Base-by-base conservation (phyloP, 1,140 invertebrate species). In the Drosophila carrolli region DNA sequence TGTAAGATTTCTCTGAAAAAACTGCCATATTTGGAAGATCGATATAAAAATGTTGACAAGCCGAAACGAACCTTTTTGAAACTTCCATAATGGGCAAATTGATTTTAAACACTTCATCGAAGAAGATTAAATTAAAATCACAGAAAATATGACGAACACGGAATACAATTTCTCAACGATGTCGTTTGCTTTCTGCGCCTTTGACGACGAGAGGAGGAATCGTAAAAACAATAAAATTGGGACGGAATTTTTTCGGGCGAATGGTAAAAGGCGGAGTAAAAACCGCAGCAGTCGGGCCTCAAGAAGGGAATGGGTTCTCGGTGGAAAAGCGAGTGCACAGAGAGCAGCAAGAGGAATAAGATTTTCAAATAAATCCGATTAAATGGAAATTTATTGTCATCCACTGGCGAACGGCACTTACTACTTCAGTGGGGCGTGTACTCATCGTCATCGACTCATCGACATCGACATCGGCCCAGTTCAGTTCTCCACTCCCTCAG, bases 361-460 rank as follows among this genome's bases (percentile, higher is more conserved):
- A 88, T 84, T 88, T 88, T 88, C 84, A 88, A 88, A 88, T 88
- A 88, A 88, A 88, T 88, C 84, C 84, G 84, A 88, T 88, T 88
- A 88, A 89, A 88, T 88, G 84, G 84, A 88, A 88, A 88, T 88
- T 88, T 88, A 88, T 88, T 88, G 84, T 88, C 84, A 88, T 89
- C 84, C 80, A 88, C 84, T 88, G 85, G 80, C 80, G 81, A 89
- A 88, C 83, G 83, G 83, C 84, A 88, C 83, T 88, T 88, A 88
- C 84, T 86, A 76, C 83, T 86, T 88, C 83, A 86, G 75, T 83
- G 78, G 83, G 83, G 83, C 83, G 83, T 86, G 83, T 76, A 72
- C 73, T 66, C 82, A 71, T 72, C 68, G 66, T 82, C 79, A 86
- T 88, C 79, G 82, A 88, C 83, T 84, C 76, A 78, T 72, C 71